Conservation (phyloP, 2,888 invertebrate genomes). For the Syrphus vitripennis region DNA sequence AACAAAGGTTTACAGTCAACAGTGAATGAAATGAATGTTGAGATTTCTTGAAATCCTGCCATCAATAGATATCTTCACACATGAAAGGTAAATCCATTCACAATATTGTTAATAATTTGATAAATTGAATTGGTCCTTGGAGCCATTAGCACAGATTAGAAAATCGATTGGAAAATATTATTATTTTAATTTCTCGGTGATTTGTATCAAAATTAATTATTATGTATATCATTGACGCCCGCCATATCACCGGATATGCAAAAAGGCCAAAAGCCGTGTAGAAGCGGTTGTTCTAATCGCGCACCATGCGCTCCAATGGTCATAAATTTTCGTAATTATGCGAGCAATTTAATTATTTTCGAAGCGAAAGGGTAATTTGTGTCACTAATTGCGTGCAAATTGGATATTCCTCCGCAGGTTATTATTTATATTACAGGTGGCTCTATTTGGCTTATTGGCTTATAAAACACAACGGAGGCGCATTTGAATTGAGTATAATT, state of each 20-base stretch:
- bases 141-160: conserved; percentile 66
- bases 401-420: conserved; percentile 73
- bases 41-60: conserved; percentile 38
- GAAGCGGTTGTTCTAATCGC: conserved; percentile 58
- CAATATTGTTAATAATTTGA: conserved; percentile 49
- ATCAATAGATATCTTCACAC: background rate
- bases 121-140: conserved; percentile 59
- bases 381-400: conserved; percentile 80
- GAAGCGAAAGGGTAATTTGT: conserved; percentile 75
- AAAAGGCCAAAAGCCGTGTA: conserved; percentile 37
- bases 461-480: conserved; percentile 46
- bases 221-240: background rate
- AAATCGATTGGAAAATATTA: conserved; percentile 22
- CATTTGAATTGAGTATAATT: conserved; percentile 57
- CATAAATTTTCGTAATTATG: conserved; percentile 70
- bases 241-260: background rate
- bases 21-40: conserved; percentile 59
- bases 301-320: conserved; percentile 27
- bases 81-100: background rate
- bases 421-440: conserved; percentile 70
- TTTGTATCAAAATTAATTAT: conserved; percentile 48
- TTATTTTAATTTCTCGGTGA: background rate
- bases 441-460: conserved; percentile 51
- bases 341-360: conserved; percentile 71
- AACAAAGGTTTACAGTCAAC: conserved; percentile 5